phyloP scores from a whole-genome alignment of 1,140 invertebrate genomes.

The Bilobella aurantiaca region DNA sequence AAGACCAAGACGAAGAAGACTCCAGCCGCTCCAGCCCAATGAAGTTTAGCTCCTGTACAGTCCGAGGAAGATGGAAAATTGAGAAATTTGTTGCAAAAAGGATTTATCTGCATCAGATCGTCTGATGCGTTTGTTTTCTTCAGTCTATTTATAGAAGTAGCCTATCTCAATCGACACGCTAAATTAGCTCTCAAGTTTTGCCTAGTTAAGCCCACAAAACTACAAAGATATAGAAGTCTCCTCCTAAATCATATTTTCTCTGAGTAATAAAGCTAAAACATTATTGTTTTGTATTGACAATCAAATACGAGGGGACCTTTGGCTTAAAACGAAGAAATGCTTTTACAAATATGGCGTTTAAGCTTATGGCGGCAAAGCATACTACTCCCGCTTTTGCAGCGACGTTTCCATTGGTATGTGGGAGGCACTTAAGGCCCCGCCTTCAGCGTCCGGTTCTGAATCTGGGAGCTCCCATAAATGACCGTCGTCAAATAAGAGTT shows the following conservation, averaged over 20 bases:
- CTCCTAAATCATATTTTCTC: background rate
- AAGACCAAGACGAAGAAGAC: constrained; percentile 3
- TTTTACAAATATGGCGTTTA: no score
- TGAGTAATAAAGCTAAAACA: background rate
- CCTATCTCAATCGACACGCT: constrained; percentile 1
- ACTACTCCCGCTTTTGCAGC: no score
- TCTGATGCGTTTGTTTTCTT: constrained; percentile 4
- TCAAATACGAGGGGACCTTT: no score
- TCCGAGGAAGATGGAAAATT: constrained; percentile 6
- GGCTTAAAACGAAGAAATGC: no score
- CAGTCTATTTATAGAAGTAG: constrained; percentile 1
- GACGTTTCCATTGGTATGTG: no score
- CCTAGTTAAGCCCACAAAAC: background rate
- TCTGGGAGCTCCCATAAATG: constrained; percentile 42
- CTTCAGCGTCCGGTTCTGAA: background rate
- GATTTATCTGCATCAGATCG: background rate
- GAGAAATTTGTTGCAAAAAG: background rate
- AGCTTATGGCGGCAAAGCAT: no score
- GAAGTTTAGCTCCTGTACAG: constrained; percentile 13
- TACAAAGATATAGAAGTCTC: background rate
- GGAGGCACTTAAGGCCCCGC: no score
- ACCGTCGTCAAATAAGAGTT: constrained; percentile 44
- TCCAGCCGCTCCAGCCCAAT: background rate
- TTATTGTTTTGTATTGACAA: constrained; percentile 5
- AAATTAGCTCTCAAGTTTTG: background rate